Conservation (phyloP, 2,888 invertebrate species). For the Eretmocerus hayati region DNA sequence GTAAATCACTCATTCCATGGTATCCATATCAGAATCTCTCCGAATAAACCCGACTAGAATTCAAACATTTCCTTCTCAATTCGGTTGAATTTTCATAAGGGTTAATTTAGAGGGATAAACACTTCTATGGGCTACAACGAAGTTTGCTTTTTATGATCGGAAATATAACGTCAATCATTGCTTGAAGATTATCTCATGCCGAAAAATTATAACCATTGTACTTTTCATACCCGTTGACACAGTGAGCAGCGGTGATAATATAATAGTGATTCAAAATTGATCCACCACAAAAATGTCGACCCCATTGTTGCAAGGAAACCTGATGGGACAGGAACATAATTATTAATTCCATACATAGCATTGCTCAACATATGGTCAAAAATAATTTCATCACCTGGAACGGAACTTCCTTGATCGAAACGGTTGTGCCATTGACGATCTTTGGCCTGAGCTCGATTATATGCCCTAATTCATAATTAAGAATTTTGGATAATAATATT, state of each 20-base stretch:
- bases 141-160: too few species aligned
- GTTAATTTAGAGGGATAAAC: too few species aligned
- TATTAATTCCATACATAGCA: too few species aligned
- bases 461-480: not conserved
- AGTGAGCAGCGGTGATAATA: conserved; percentile 16
- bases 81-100: too few species aligned
- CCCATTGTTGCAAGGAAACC: conserved; percentile 8
- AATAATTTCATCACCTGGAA: conserved; percentile 32
- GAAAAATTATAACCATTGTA: not conserved
- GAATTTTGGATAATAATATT: not conserved
- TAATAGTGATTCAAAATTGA: conserved; percentile 14
- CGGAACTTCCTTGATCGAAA: conserved; percentile 30
- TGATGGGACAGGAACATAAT: not conserved
- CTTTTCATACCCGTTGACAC: conserved; percentile 19
- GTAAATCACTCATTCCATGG: not conserved
- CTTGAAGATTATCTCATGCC: too few species aligned
- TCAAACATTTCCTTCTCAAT: too few species aligned
- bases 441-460: not conserved
- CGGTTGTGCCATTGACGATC: conserved; percentile 32
- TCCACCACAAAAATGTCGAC: conserved; percentile 17
- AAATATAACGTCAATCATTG: too few species aligned
- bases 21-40: not conserved
- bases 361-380: too few species aligned
- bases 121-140: too few species aligned
- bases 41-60: too few species aligned